These are phyloP conservation scores for Oreocharis arfaki DNA, from an alignment of 2,113 vertebrate species.

Conservation along the genomic window DNA sequence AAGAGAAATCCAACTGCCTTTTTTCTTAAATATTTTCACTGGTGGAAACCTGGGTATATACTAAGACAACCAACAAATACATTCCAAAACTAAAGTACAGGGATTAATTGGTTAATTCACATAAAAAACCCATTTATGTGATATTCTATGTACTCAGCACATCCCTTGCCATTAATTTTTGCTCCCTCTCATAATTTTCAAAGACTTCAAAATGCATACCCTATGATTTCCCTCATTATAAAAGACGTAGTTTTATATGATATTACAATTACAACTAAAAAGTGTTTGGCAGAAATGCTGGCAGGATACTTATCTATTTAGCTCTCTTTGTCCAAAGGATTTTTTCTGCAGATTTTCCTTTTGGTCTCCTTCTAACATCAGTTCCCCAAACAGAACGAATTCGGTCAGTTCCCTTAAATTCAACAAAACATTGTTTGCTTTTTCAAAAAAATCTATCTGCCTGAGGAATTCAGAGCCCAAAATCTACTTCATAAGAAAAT, in stretches of 20 bases:
- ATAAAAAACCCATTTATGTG: not conserved
- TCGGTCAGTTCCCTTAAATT: not conserved
- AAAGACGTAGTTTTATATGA: not conserved
- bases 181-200: not conserved
- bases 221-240: not conserved
- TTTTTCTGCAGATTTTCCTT: not conserved
- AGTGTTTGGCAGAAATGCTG: not conserved
- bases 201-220: not conserved
- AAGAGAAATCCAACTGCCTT: not conserved
- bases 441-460: not conserved
- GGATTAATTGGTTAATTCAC: not conserved
- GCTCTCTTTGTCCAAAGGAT: not conserved
- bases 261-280: not conserved
- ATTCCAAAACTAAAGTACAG: not conserved
- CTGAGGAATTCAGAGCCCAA: constrained; percentile 3
- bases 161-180: not conserved
- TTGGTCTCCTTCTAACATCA: not conserved
- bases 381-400: not conserved
- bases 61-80: not conserved
- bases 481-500: constrained; percentile 3
- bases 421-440: not conserved
- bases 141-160: not conserved
- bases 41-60: not conserved
- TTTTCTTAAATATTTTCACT: not conserved
- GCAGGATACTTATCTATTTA: not conserved